Base-by-base conservation (phyloP, 2,113 vertebrate genomes). In the Willisornis vidua region DNA sequence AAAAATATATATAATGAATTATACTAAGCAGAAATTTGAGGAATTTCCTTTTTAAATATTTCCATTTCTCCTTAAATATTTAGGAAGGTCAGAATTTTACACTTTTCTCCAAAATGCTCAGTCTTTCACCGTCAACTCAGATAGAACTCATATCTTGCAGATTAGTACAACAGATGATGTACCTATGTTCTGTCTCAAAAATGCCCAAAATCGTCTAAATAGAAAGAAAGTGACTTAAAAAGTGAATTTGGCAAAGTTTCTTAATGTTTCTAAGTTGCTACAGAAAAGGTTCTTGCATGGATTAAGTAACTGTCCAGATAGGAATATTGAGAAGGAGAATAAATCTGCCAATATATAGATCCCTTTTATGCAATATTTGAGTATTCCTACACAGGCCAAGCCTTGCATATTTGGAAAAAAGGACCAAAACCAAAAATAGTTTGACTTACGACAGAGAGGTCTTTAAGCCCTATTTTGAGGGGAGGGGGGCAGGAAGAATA, bases 281-380 rank as follows among this genome's bases (percentile, higher is more conserved):
- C 0, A 7, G 51, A 31, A 89, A 83, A 86, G 19, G 31, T n/a
- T 86, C 28, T 66, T 81, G 10, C 14, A 45, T 6, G 9, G 43
- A 65, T 61, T 75, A 76, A 89, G 10, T 58, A 70, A 86, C 7
- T 58, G 25, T 48, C 25, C 29, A 62, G 23, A 46, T 1, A 41
- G 26, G 51, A 94, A 74, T 35, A 63, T 3, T 28, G 54, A 46
- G 9, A 20, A 19, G 20, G 33, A 20, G 19, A 24, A 68, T 31
- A 72, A 65, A 54, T 26, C 16, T 52, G 14, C 31, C 46, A 80
- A 22, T 26, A 45, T 15, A 74, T 7, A 62, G 7, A 77, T 25
- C 4, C 6, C 19, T 71, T 88, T 80, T 43, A 80, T 1, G 0
- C 41, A 24, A 35, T 33, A 85, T 14, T 28, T 0, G 0, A 75